Percentiles rank a stretch among this genome's conserved stretches.
phyloP scores from a whole-genome alignment of 2,797 vertebrate species.

The Presbytis comata region DNA sequence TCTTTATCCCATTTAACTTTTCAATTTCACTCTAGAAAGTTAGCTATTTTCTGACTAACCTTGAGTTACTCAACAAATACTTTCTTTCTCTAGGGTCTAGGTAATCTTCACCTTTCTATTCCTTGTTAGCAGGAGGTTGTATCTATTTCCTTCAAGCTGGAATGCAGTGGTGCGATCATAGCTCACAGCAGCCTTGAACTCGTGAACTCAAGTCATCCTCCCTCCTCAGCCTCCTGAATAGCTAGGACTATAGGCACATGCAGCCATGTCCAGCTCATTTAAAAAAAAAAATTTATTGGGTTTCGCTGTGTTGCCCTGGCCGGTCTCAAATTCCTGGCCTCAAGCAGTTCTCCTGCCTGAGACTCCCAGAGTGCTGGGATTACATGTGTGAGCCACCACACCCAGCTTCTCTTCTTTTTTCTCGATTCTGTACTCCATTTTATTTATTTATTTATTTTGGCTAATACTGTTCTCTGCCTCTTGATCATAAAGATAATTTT shows the following conservation, averaged over 20 bases:
- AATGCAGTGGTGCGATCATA: neutral
- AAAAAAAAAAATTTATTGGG: neutral
- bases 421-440: constrained; percentile 30
- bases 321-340: neutral
- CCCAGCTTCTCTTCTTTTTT: neutral
- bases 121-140: neutral
- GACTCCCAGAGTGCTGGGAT: neutral
- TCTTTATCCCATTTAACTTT: constrained; percentile 25
- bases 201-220: neutral
- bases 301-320: neutral
- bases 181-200: neutral
- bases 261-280: too few species aligned
- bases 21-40: neutral
- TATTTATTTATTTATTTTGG: neutral
- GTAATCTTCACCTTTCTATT: constrained; percentile 15
- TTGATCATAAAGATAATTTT: constrained; percentile 54
- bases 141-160: neutral
- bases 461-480: constrained; percentile 22
- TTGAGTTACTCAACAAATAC: constrained; percentile 30
- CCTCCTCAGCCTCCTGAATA: neutral
- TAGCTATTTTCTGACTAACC: constrained; percentile 35
- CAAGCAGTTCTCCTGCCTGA: neutral
- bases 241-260: neutral
- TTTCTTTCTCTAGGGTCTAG: neutral
- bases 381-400: neutral